Evolutionary conservation across 2,888 invertebrate genomes (phyloP), one percentile per base, ranked within the genome.

Genomic region (Isoperla grammatica): DNA sequence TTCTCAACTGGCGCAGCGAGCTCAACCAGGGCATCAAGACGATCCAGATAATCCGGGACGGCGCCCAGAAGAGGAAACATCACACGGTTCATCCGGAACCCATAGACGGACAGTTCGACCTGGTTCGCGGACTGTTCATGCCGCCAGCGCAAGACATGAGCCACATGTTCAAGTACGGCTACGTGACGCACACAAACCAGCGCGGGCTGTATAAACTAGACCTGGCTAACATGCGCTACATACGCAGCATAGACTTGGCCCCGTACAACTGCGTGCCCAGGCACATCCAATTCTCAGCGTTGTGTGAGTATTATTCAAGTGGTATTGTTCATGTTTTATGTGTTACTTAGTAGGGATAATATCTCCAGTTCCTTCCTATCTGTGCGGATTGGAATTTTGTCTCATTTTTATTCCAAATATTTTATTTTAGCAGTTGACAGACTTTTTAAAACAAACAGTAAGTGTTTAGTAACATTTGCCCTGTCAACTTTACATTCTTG

Each of bases 61-160:
- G 87, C 23, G 82, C 83, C 15, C 83, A 86, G 70, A 84, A 84
- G 71, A 77, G 82, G 59, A 85, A 85, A 69, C 88, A 88, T 71
- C 84, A 84, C 69, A 84, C 85, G 0, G 84, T 85, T 1, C 85
- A 86, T 71, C 85, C 85, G 1, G 85, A 87, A 69, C 87, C 87
- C 1, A 85, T 88, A 45, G 86, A 87, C 68, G 86, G 86, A 12
- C 85, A 86, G 70, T 87, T 87, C 71, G 87, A 88, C 74, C 76
- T 86, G 67, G 86, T 87, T 4, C 78, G 80, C 66, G 79, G 81
- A 57, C 74, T 85, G 23, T 84, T 81, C 71, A 79, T 85, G 64
- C 85, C 84, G 5, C 79, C 81, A 15, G 71, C 78, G 20, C 79
- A 81, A 79, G 82, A 83, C 68, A 74, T 76, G 67, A 78, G 78